A percentile compares a stretch with the other conserved stretches of the same genome.
Conservation (phyloP, 2,797 vertebrate species). For the Ciconia nigra region DNA sequence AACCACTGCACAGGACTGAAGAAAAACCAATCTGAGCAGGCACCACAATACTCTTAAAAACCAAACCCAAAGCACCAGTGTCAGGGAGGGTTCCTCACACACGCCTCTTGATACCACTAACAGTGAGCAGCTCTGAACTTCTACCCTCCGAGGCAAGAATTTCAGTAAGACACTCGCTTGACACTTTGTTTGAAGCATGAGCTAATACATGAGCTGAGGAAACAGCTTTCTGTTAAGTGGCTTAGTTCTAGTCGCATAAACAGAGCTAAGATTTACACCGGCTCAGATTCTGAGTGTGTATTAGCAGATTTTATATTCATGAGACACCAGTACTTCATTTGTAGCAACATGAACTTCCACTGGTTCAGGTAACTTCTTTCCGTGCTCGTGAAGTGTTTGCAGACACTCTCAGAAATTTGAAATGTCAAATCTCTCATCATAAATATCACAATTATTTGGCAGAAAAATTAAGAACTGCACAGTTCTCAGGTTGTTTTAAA, state of each 20-base stretch:
- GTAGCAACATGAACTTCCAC: background rate
- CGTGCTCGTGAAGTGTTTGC: background rate
- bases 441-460: background rate
- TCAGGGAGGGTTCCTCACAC: background rate
- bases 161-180: background rate
- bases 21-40: background rate
- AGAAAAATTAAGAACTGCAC: background rate
- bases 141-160: background rate
- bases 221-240: conserved; percentile 3
- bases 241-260: background rate
- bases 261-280: background rate
- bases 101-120: background rate
- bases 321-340: background rate
- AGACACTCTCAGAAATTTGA: background rate
- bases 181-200: background rate
- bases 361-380: background rate
- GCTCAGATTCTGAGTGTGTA: background rate
- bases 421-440: background rate
- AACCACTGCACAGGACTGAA: background rate
- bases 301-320: background rate
- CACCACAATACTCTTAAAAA: background rate
- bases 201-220: background rate
- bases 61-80: background rate
- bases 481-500: background rate
- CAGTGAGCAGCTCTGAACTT: background rate